Percentiles rank a stretch among this genome's conserved stretches.
Conservation (phyloP, 2,888 invertebrate species). For the Acanthoscelides obtectus region DNA sequence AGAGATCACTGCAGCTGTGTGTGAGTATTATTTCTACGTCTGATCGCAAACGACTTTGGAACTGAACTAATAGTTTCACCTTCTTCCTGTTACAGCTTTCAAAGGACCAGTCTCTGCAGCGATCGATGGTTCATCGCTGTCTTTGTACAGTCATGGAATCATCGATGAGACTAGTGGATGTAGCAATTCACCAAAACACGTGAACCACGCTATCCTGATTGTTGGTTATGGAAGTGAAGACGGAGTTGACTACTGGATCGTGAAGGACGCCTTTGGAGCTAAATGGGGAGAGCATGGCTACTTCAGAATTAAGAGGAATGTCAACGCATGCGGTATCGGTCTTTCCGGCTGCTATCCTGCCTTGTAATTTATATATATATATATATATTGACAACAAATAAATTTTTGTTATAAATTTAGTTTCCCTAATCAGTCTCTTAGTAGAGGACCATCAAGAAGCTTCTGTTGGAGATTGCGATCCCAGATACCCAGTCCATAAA, state of each 20-base stretch:
- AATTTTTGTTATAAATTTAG: too few relatives aligned
- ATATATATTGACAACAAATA: too few relatives aligned
- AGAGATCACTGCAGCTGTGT: not conserved
- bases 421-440: too few relatives aligned
- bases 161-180: not conserved
- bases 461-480: too few relatives aligned
- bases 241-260: conserved; percentile 4
- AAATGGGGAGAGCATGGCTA: conserved; percentile 4
- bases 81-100: not conserved
- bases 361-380: not conserved
- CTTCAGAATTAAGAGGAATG: not conserved
- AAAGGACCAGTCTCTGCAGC: not conserved
- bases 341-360: not conserved
- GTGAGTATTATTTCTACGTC: not conserved
- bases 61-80: not conserved
- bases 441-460: too few relatives aligned
- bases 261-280: conserved; percentile 1
- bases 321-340: conserved; percentile 4
- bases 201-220: not conserved
- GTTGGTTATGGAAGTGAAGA: conserved; percentile 5
- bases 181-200: not conserved
- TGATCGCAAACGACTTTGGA: too few relatives aligned
- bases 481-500: too few relatives aligned
- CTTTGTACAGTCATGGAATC: not conserved
- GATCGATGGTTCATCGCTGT: not conserved